Evolutionary conservation across 2,113 vertebrate genomes (phyloP).

Genomic region (Myiagra hebetior): DNA sequence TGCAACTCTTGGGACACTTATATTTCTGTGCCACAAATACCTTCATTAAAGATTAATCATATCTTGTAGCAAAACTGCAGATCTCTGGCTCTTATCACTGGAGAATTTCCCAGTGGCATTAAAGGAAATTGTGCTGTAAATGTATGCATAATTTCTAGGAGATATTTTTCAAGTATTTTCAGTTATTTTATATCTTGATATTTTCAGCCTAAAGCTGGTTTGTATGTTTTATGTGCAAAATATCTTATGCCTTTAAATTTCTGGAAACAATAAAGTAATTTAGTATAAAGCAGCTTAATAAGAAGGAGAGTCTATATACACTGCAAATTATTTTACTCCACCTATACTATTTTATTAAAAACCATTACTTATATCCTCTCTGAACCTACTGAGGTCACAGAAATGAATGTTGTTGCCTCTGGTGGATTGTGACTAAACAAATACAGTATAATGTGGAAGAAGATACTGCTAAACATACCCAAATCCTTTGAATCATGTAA

Average conservation of each 20-base stretch:
- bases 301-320: not conserved
- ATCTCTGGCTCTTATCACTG: not conserved
- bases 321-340: not conserved
- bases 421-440: not conserved
- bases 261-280: not conserved
- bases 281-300: not conserved
- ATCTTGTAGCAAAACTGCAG: not conserved
- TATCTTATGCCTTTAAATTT: not conserved
- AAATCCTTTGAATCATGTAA: not conserved
- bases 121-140: not conserved
- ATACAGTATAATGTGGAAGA: not conserved
- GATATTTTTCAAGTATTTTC: not conserved
- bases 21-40: not conserved
- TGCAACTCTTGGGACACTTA: not conserved
- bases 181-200: not conserved
- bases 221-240: not conserved
- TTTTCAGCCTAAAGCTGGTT: not conserved
- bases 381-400: not conserved
- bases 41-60: slow-evolving; percentile 25
- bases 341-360: not conserved
- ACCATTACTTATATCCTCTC: not conserved
- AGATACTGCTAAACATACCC: not conserved
- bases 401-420: not conserved
- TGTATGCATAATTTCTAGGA: not conserved
- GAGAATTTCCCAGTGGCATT: not conserved